Percentiles rank a stretch among this genome's conserved stretches.
These are phyloP conservation scores for Diadegma fenestrale DNA, from an alignment of 2,888 invertebrate species.

Conservation along the genomic window DNA sequence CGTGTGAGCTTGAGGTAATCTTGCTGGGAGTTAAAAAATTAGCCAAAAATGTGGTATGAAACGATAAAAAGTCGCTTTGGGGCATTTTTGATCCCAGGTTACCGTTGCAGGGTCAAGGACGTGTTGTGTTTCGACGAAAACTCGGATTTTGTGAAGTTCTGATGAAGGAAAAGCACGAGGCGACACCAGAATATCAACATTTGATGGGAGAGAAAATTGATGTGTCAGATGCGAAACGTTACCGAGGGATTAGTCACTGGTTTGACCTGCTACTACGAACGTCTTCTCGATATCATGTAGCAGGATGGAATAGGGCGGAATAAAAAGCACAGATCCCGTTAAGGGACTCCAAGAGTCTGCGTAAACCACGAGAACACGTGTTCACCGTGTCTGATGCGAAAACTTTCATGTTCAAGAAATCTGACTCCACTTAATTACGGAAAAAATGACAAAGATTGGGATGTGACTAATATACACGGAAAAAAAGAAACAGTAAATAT, in stretches of 20 bases:
- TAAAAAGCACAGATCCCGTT: slow-evolving; percentile 33
- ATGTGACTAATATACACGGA: not conserved
- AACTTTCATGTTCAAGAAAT: slow-evolving; percentile 8
- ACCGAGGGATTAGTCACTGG: slow-evolving; percentile 52
- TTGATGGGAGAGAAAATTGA: slow-evolving; percentile 11
- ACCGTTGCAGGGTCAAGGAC: no score
- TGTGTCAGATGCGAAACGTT: slow-evolving; percentile 4
- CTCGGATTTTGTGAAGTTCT: no score
- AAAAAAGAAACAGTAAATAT: no score
- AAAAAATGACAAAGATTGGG: not conserved
- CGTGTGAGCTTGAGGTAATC: no score
- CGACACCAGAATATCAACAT: not conserved
- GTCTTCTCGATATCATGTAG: slow-evolving; percentile 28
- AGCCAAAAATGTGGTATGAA: no score
- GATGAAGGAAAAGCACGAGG: no score
- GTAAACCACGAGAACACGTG: slow-evolving; percentile 31
- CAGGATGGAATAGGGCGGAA: not conserved
- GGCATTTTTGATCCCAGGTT: no score
- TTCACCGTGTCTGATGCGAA: slow-evolving; percentile 5
- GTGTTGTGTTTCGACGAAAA: no score
- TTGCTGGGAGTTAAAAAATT: no score
- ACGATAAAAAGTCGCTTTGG: no score
- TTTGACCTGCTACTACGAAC: slow-evolving; percentile 9
- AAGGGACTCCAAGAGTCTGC: slow-evolving; percentile 16
- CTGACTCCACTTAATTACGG: not conserved